phyloP scores from a whole-genome alignment of 2,113 vertebrate genomes.

The Grantiella picta region DNA sequence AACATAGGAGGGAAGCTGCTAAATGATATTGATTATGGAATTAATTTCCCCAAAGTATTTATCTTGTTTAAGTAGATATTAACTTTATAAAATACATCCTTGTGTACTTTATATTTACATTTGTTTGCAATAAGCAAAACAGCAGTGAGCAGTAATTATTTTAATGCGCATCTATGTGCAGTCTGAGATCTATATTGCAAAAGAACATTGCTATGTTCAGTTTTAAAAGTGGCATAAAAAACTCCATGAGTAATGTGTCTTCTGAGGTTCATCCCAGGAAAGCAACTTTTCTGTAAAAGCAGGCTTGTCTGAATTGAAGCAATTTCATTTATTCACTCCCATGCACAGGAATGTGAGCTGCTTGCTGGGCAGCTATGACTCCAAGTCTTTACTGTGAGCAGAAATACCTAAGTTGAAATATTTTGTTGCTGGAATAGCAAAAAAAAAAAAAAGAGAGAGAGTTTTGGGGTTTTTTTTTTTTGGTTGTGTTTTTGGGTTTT shows the following conservation, averaged over 20 bases:
- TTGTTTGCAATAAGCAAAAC: neutral
- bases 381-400: neutral
- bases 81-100: neutral
- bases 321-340: neutral
- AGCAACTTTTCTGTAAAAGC: neutral
- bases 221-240: neutral
- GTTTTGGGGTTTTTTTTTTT: too few relatives aligned
- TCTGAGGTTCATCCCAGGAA: neutral
- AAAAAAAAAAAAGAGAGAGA: neutral
- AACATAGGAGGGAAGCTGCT: neutral
- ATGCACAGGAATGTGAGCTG: neutral
- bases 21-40: neutral
- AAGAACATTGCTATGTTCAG: neutral
- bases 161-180: neutral
- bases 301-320: neutral
- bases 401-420: neutral
- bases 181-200: neutral
- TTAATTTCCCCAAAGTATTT: neutral
- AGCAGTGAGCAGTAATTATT: neutral
- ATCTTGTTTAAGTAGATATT: neutral
- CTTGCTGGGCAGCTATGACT: neutral
- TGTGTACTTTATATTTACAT: neutral
- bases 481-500: neutral
- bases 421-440: neutral
- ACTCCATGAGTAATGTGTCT: neutral